Percentiles rank a stretch among this genome's conserved stretches.
Conservation (phyloP, 2,888 invertebrate genomes). For the Chesias legatella region DNA sequence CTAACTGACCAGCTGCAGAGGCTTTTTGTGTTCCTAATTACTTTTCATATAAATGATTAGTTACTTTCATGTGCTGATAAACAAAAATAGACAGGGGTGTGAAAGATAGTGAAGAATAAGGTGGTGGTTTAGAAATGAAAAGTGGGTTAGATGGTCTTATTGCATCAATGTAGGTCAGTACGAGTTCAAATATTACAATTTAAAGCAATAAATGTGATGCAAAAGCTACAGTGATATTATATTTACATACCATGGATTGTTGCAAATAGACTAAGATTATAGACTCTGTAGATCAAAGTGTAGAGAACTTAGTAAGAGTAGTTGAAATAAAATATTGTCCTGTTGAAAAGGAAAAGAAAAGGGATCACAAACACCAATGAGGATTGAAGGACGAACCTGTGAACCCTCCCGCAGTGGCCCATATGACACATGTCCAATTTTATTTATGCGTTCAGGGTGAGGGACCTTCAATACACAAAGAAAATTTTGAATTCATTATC, state of each 20-base stretch:
- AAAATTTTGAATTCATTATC: constrained; percentile 69
- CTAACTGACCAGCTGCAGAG: constrained; percentile 63
- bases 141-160: constrained; percentile 52
- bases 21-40: constrained; percentile 52
- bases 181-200: background rate
- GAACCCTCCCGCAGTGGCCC: constrained; percentile 84
- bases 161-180: constrained; percentile 50
- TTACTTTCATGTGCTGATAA: constrained; percentile 80
- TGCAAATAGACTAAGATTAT: constrained; percentile 49
- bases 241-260: constrained; percentile 38
- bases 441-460: constrained; percentile 82
- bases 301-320: constrained; percentile 46
- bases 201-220: background rate
- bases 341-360: constrained; percentile 60
- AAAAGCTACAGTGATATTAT: constrained; percentile 14
- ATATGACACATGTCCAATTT: constrained; percentile 84
- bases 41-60: constrained; percentile 36
- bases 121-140: constrained; percentile 49
- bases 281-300: constrained; percentile 39
- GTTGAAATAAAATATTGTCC: constrained; percentile 43
- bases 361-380: constrained; percentile 77
- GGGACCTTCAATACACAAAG: constrained; percentile 84
- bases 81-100: constrained; percentile 51
- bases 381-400: constrained; percentile 81
- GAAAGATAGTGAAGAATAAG: constrained; percentile 34